phyloP scores from a whole-genome alignment of 1,140 invertebrate species.

The Bursaphelenchus mucronatus region DNA sequence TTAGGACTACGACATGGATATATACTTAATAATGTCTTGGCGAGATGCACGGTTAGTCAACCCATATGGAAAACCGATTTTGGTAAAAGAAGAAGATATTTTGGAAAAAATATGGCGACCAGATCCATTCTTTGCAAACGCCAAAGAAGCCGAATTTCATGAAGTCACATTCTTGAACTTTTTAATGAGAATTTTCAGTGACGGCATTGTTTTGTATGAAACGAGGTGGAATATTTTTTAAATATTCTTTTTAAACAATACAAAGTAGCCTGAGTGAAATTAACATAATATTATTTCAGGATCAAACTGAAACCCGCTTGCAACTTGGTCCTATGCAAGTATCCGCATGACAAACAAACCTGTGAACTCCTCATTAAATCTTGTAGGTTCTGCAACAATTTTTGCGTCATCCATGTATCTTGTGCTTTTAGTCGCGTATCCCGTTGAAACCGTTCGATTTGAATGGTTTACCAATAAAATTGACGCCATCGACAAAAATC shows the following conservation, averaged over 20 bases:
- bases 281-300: no score
- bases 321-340: slow-evolving; percentile 60
- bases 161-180: slow-evolving; percentile 71
- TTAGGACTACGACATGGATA: slow-evolving; percentile 60
- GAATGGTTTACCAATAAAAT: slow-evolving; percentile 58
- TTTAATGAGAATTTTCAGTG: slow-evolving; percentile 67
- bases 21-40: slow-evolving; percentile 58
- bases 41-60: slow-evolving; percentile 56
- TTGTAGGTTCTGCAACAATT: slow-evolving; percentile 38
- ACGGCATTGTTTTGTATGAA: slow-evolving; percentile 69
- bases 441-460: slow-evolving; percentile 58
- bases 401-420: not conserved
- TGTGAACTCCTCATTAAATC: slow-evolving; percentile 60
- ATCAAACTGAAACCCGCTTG: slow-evolving; percentile 59
- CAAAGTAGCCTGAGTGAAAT: no score
- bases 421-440: slow-evolving; percentile 55
- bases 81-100: slow-evolving; percentile 59
- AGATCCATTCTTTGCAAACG: slow-evolving; percentile 68
- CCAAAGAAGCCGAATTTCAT: slow-evolving; percentile 69
- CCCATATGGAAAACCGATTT: slow-evolving; percentile 57
- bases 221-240: slow-evolving; percentile 63
- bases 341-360: slow-evolving; percentile 60
- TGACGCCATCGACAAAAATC: slow-evolving; percentile 60
- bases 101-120: slow-evolving; percentile 51
- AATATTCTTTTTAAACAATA: no score